Conservation (phyloP, 1,140 invertebrate species). For the Triops longicaudatus region DNA sequence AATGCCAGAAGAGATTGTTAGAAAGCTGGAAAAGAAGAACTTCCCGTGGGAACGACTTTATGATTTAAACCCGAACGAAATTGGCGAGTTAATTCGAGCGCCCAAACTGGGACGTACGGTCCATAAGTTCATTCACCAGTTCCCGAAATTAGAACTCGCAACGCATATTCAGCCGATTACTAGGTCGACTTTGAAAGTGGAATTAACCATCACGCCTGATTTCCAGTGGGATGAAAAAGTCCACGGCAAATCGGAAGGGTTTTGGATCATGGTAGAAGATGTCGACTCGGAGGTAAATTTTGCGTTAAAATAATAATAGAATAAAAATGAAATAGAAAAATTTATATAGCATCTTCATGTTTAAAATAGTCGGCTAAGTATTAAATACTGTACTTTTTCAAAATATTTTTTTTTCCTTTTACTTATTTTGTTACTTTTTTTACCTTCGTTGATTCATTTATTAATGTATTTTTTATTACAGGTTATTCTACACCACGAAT, state of each 20-base stretch:
- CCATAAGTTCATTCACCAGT: conserved; percentile 96
- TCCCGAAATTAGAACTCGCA: conserved; percentile 87
- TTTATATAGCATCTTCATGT: too few species aligned
- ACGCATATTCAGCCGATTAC: conserved; percentile 98
- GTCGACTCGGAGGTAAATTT: conserved; percentile 72
- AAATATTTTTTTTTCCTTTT: too few species aligned
- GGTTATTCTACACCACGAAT: conserved; percentile 88
- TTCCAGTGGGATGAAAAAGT: conserved; percentile 99
- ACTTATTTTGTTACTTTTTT: too few species aligned
- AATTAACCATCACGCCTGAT: conserved; percentile 96
- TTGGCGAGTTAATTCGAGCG: conserved; percentile 90
- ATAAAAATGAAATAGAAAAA: too few species aligned
- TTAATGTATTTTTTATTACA: background rate
- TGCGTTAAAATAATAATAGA: too few species aligned
- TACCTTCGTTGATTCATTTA: background rate
- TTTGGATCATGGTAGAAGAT: conserved; percentile 98
- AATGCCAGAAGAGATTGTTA: conserved; percentile 95
- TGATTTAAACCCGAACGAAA: conserved; percentile 93
- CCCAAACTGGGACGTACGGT: conserved; percentile 96
- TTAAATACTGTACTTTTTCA: too few species aligned
- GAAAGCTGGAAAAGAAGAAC: conserved; percentile 97
- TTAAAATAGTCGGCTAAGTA: too few species aligned
- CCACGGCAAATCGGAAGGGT: conserved; percentile 90
- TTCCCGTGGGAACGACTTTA: conserved; percentile 90
- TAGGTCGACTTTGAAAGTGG: conserved; percentile 83